phyloP scores from a whole-genome alignment of 1,140 invertebrate genomes.

The Agraylea sexmaculata region DNA sequence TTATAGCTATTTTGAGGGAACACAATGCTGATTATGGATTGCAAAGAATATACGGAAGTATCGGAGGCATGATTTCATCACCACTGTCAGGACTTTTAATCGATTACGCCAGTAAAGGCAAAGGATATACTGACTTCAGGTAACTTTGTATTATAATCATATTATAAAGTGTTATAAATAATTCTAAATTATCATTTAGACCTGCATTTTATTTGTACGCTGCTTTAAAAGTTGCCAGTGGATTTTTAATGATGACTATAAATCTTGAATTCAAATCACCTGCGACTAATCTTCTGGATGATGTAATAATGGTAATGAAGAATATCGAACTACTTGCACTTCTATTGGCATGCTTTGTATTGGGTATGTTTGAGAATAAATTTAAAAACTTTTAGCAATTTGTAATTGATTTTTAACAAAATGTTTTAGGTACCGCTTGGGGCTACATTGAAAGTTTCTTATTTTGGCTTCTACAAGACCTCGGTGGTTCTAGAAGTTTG shows the following conservation, averaged over 20 bases:
- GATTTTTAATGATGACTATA: slow-evolving; percentile 57
- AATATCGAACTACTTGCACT: slow-evolving; percentile 64
- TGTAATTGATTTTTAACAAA: neutral
- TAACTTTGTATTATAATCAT: slow-evolving; percentile 27
- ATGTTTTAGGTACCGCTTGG: slow-evolving; percentile 57
- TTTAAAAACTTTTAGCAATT: neutral
- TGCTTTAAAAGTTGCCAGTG: slow-evolving; percentile 53
- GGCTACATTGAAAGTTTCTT: slow-evolving; percentile 78
- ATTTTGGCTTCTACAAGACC: slow-evolving; percentile 74
- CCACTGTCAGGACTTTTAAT: slow-evolving; percentile 65
- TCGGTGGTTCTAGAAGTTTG: slow-evolving; percentile 63
- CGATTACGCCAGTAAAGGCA: slow-evolving; percentile 45
- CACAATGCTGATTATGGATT: slow-evolving; percentile 70
- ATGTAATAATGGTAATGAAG: slow-evolving; percentile 56
- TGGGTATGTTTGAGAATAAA: slow-evolving; percentile 42
- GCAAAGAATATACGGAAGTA: slow-evolving; percentile 64
- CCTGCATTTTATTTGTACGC: slow-evolving; percentile 74
- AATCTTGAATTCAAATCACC: slow-evolving; percentile 68
- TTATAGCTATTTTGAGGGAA: slow-evolving; percentile 63
- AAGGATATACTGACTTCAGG: slow-evolving; percentile 62
- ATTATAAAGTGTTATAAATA: no score
- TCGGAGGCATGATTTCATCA: slow-evolving; percentile 69
- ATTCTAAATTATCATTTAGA: slow-evolving; percentile 45
- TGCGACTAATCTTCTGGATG: slow-evolving; percentile 55
- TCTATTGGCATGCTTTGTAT: slow-evolving; percentile 58